These are phyloP conservation scores for Synanthedon andrenaeformis DNA, from an alignment of 2,888 invertebrate species.

Conservation along the genomic window DNA sequence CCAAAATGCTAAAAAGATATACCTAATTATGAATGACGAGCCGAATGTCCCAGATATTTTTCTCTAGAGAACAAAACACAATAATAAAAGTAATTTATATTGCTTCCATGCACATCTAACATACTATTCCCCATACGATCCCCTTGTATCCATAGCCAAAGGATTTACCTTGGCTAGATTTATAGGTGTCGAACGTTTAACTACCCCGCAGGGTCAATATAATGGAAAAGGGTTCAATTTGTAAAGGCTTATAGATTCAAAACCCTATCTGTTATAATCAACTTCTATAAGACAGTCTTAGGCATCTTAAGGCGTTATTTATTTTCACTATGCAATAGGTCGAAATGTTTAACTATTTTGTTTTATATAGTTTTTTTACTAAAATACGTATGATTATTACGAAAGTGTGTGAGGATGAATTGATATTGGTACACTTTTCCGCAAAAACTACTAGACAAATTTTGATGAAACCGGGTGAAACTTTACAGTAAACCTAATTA, in stretches of 20 bases:
- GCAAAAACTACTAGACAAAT: too few species aligned
- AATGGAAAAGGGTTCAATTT: slow-evolving; percentile 32
- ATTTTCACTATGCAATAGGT: too few species aligned
- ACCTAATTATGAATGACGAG: background rate
- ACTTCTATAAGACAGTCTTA: slow-evolving; percentile 7
- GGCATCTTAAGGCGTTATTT: too few species aligned
- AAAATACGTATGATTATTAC: too few species aligned
- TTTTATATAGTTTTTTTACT: too few species aligned
- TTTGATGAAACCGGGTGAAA: too few species aligned
- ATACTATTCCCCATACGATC: background rate
- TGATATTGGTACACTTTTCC: too few species aligned
- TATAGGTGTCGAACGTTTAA: slow-evolving; percentile 18
- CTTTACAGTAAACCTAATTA: too few species aligned
- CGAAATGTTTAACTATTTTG: too few species aligned
- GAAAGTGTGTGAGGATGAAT: too few species aligned
- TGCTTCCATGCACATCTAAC: background rate
- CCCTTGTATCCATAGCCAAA: background rate
- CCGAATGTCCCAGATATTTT: background rate
- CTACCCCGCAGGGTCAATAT: slow-evolving; percentile 35
- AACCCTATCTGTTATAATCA: slow-evolving; percentile 39
- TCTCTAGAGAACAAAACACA: background rate
- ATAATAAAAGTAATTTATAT: background rate
- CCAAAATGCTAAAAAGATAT: too few species aligned
- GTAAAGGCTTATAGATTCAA: slow-evolving; percentile 22
- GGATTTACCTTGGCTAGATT: slow-evolving; percentile 10